These are phyloP conservation scores for Sebastes miniatus DNA, from an alignment of 2,797 vertebrate species.

Conservation along the genomic window DNA sequence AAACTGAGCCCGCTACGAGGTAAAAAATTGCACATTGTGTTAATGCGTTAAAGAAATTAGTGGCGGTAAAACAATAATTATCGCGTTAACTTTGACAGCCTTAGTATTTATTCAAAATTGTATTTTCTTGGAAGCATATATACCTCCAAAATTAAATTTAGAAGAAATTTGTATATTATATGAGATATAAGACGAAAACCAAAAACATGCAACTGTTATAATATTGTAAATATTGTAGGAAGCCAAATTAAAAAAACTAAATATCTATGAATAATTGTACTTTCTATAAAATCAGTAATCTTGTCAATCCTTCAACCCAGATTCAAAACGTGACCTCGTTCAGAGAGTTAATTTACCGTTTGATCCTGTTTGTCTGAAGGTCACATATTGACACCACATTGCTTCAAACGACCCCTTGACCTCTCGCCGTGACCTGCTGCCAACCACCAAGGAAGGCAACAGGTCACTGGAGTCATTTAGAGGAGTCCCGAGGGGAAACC, in stretches of 20 bases:
- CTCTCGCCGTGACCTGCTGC: constrained; percentile 53
- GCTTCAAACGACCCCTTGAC: constrained; percentile 52
- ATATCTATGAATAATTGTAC: neutral
- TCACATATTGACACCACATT: constrained; percentile 55
- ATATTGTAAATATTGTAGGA: neutral
- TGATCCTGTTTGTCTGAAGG: constrained; percentile 47
- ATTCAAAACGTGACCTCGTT: constrained; percentile 18
- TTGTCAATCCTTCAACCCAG: neutral
- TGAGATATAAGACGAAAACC: neutral
- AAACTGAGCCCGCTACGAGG: no score
- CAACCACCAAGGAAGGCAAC: constrained; percentile 52
- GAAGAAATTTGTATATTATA: neutral
- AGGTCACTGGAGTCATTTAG: constrained; percentile 68
- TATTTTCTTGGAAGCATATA: neutral
- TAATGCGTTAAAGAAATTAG: no score
- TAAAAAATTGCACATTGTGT: no score
- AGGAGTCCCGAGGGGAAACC: constrained; percentile 65
- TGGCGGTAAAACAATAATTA: no score
- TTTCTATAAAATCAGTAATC: constrained; percentile 2
- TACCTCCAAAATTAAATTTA: neutral
- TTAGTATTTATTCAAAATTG: neutral
- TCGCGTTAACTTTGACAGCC: no score
- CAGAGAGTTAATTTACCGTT: constrained; percentile 42
- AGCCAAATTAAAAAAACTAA: neutral
- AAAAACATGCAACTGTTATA: neutral